A percentile compares a stretch with the other conserved stretches of the same genome.
These are phyloP conservation scores for Eremobia ochroleuca DNA, from an alignment of 2,888 invertebrate genomes.

Conservation along the genomic window DNA sequence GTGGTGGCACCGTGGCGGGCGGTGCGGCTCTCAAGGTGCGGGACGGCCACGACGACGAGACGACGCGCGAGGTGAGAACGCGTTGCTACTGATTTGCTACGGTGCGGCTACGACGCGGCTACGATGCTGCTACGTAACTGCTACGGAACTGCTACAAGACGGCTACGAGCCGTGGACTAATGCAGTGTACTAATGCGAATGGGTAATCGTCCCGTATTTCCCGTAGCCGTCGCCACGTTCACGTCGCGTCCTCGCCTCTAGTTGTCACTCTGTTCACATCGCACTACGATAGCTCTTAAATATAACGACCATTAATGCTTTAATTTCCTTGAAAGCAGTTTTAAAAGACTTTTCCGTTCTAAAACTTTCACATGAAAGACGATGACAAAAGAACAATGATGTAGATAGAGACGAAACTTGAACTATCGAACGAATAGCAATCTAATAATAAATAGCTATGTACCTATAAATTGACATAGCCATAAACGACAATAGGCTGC, in stretches of 20 bases:
- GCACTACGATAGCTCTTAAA: conserved; percentile 76
- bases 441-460: conserved; percentile 9
- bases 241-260: conserved; percentile 41
- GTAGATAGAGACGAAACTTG: conserved; percentile 73
- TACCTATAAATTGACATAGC: conserved; percentile 19
- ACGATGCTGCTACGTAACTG: conserved; percentile 6
- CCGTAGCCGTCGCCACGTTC: conserved; percentile 25
- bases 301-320: conserved; percentile 87
- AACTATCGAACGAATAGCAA: conserved; percentile 45
- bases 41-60: conserved; percentile 65
- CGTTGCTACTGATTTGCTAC: conserved; percentile 9
- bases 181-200: neutral
- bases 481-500: conserved; percentile 33
- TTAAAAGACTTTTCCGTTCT: conserved; percentile 89
- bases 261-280: conserved; percentile 55
- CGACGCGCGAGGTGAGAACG: conserved; percentile 12
- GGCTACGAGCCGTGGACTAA: conserved; percentile 17
- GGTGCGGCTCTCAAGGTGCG: conserved; percentile 76
- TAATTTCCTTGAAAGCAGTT: conserved; percentile 90
- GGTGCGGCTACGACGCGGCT: conserved; percentile 19
- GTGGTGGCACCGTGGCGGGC: conserved; percentile 85
- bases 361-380: conserved; percentile 89
- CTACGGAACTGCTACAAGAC: conserved; percentile 13
- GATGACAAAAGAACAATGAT: conserved; percentile 83
- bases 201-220: neutral